A percentile compares a stretch with the other conserved stretches of the same genome.
These are phyloP conservation scores for Agonum fuliginosum DNA, from an alignment of 2,888 invertebrate species.

Conservation along the genomic window DNA sequence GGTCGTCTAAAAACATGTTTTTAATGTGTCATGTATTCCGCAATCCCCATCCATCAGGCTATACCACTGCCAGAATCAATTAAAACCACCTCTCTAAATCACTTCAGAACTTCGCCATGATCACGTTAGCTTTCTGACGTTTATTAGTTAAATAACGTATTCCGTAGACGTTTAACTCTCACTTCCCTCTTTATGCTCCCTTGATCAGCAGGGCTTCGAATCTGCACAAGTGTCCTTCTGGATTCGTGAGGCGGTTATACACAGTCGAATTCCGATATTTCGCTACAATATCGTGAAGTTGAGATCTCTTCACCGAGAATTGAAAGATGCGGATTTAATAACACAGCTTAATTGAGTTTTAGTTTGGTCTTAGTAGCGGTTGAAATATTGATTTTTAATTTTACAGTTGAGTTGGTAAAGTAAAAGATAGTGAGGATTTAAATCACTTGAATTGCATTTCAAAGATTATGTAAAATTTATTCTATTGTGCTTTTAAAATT, in stretches of 20 bases:
- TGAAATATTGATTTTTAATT: not conserved
- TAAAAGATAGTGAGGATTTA: not conserved
- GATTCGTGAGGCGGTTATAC: not conserved
- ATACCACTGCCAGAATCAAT: not conserved
- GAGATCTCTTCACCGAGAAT: not conserved
- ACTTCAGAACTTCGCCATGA: not conserved
- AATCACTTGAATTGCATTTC: no score
- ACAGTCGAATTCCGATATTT: slow-evolving; percentile 16
- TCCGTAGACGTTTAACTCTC: not conserved
- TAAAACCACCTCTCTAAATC: not conserved
- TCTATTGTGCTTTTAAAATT: no score
- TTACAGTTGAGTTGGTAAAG: not conserved
- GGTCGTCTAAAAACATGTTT: no score
- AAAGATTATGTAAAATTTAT: no score
- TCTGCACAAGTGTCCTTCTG: not conserved
- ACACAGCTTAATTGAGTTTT: not conserved
- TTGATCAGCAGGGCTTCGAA: not conserved
- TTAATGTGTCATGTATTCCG: no score
- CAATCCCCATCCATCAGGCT: not conserved
- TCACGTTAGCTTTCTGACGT: not conserved
- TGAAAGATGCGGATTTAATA: not conserved
- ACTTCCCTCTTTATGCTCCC: not conserved
- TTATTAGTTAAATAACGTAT: slow-evolving; percentile 21
- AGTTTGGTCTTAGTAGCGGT: no score
- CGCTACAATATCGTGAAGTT: not conserved